Base-by-base conservation (phyloP, 2,113 vertebrate genomes). In the Onychorhynchus coronatus region DNA sequence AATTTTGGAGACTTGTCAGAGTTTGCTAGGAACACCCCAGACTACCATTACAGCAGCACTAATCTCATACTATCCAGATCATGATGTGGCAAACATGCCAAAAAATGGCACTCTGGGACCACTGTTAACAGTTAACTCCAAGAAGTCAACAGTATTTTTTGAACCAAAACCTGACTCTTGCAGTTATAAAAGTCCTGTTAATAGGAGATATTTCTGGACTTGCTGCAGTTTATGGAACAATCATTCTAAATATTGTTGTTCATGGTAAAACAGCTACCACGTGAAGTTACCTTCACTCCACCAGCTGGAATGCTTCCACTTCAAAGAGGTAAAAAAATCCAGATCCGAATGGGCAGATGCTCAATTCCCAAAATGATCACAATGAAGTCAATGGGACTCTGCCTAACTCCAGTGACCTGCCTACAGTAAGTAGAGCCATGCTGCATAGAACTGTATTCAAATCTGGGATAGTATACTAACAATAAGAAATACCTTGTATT, bases 351-450 rank as follows among this genome's bases (percentile, higher is more conserved):
- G 12, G 58, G 46, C n/a, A 67, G 59, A 59, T 78, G 46, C 59
- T 86, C 31, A 61, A 6, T 80, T 90, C 75, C 39, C 89, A 93
- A 66, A 94, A 67, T 8, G 74, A 87, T 91, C 77, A 49, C 92
- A 96, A 17, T 91, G 86, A 97, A 89, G 86, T 95, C 93, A 95
- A 78, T 87, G 83, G 41, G 80, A 80, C 75, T 75, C 62, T 68
- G 44, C 9, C 28, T 76, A 70, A 75, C 25, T 55, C 35, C 37
- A 62, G n/a, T n/a, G n/a, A n/a, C n/a, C n/a, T n/a, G n/a, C n/a
- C n/a, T n/a, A 44, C 44, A 73, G 17, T 70, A 81, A 3, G 3
- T 5, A 85, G 28, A 13, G 47, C 14, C 13, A 68, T 21, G 35
- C 16, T 47, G 78, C 21, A 37, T 8, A 4, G 0, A 82, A 90